Evolutionary conservation across 2,113 vertebrate genomes (phyloP).

Genomic region (Oncorhynchus kisutch): DNA sequence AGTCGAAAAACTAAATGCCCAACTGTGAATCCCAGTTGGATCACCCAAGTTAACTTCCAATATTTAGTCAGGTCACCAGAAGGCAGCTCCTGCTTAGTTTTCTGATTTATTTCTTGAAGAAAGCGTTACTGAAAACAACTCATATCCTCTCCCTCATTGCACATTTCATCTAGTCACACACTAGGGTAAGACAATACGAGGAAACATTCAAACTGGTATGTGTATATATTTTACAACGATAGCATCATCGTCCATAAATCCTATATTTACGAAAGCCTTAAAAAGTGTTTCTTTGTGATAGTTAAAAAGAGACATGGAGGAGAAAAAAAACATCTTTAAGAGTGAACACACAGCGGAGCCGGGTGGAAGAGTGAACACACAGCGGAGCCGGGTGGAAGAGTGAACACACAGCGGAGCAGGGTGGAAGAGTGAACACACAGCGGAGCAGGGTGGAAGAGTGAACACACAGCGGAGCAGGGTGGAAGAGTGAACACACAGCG

Average conservation of each 20-base stretch:
- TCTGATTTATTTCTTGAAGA: constrained; percentile 21
- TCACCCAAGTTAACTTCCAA: constrained; percentile 46
- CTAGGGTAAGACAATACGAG: constrained; percentile 9
- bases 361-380: too few relatives aligned
- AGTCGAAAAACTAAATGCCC: constrained; percentile 19
- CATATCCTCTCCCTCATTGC: background rate
- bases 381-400: too few relatives aligned
- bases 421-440: too few relatives aligned
- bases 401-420: too few relatives aligned
- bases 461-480: too few relatives aligned
- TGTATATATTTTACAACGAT: constrained; percentile 3
- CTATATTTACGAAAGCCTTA: background rate
- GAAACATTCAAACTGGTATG: background rate
- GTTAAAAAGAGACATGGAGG: constrained; percentile 3
- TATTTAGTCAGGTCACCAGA: constrained; percentile 18
- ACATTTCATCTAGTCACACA: background rate
- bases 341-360: too few relatives aligned
- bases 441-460: too few relatives aligned
- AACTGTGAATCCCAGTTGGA: constrained; percentile 41
- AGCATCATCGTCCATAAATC: background rate
- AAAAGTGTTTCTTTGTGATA: constrained; percentile 19
- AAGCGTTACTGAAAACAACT: background rate
- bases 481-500: too few relatives aligned
- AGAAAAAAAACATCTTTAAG: background rate
- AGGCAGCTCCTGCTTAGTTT: constrained; percentile 15